A percentile compares a stretch with the other conserved stretches of the same genome.
Conservation (phyloP, 2,113 vertebrate genomes). For the Aphelocoma coerulescens region DNA sequence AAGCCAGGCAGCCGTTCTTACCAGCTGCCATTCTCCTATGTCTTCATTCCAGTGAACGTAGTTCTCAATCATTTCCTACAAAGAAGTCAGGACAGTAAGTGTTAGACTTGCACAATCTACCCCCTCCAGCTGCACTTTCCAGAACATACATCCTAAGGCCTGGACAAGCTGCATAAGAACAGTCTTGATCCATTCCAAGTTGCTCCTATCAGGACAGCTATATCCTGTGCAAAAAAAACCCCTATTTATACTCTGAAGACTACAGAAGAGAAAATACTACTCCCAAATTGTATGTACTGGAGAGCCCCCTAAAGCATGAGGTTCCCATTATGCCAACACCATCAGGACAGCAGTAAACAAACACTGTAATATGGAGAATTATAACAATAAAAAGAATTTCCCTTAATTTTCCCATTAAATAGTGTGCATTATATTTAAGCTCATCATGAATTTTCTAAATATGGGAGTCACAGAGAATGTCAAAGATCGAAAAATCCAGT, state of each 20-base stretch:
- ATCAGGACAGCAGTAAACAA: background rate
- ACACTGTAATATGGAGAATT: fast-evolving
- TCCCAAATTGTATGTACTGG: fast-evolving
- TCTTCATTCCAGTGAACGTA: constrained; percentile 99
- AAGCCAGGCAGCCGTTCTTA: constrained; percentile 58
- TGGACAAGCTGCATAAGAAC: background rate
- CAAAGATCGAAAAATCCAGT: background rate
- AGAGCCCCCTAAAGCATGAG: background rate
- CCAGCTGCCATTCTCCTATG: constrained; percentile 98
- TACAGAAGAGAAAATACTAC: background rate
- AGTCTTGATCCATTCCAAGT: background rate
- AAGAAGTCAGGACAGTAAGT: background rate
- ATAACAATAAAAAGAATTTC: background rate
- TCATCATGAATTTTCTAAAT: background rate
- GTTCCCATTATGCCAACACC: background rate
- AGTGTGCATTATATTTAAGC: background rate
- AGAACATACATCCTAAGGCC: background rate
- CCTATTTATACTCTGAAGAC: background rate
- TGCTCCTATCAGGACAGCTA: background rate
- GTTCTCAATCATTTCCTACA: constrained; percentile 97
- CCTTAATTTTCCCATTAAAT: background rate
- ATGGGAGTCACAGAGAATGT: background rate
- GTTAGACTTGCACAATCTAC: background rate
- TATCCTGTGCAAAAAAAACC: fast-evolving
- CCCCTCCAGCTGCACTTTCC: background rate